These are phyloP conservation scores for Hemiprocne comata DNA, from an alignment of 2,113 vertebrate genomes.

Conservation along the genomic window DNA sequence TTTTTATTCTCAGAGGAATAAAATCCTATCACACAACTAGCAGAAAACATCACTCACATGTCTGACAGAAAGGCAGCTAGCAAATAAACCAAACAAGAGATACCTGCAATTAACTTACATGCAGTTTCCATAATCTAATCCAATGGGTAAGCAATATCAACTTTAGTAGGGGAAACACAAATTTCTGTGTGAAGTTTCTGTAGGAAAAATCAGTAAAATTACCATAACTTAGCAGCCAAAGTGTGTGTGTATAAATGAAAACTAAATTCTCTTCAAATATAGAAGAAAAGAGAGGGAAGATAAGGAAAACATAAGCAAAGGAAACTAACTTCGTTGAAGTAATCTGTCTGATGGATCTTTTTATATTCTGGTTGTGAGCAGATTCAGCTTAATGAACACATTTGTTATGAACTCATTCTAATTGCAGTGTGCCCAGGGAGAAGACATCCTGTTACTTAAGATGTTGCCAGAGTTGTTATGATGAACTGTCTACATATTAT, in stretches of 20 bases:
- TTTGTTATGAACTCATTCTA: conserved; percentile 23
- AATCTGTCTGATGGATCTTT: neutral
- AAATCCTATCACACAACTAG: neutral
- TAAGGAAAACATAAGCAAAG: neutral
- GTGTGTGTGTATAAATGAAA: neutral
- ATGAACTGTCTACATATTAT: neutral
- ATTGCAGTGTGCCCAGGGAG: conserved; percentile 13
- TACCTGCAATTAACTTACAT: neutral
- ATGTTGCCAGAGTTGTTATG: conserved; percentile 2
- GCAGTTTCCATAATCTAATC: neutral
- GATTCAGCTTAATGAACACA: conserved; percentile 24
- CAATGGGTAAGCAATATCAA: neutral
- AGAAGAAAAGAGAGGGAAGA: neutral
- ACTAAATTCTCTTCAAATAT: neutral
- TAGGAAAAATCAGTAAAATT: neutral
- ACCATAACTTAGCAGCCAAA: neutral
- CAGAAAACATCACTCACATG: neutral
- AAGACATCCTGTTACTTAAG: neutral
- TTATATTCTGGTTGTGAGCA: neutral
- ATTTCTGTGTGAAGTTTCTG: neutral
- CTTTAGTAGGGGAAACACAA: neutral
- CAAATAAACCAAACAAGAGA: neutral
- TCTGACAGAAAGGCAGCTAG: neutral
- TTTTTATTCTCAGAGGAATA: conserved; percentile 27
- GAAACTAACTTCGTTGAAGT: neutral